These are phyloP conservation scores for Norana najaformis DNA, from an alignment of 2,888 invertebrate species.

Conservation along the genomic window DNA sequence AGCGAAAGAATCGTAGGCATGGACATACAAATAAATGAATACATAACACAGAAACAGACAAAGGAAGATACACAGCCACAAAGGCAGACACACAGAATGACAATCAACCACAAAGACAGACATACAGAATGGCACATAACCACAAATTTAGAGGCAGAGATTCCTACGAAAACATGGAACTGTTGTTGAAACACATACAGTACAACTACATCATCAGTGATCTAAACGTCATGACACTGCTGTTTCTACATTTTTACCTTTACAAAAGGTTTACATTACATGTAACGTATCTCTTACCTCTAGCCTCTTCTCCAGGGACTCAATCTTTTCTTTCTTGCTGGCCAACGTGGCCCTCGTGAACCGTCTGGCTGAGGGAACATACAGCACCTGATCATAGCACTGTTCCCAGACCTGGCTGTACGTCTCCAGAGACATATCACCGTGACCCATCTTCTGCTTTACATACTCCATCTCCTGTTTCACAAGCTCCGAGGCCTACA, in stretches of 20 bases:
- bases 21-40: no score
- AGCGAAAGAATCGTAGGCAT: no score
- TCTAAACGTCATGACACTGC: no score
- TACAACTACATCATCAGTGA: no score
- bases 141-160: no score
- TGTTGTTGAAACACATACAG: no score
- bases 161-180: no score
- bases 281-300: constrained; percentile 67
- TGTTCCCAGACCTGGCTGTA: constrained; percentile 92
- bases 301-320: constrained; percentile 86
- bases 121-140: no score
- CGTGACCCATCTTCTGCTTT: constrained; percentile 90
- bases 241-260: not conserved
- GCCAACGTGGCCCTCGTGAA: constrained; percentile 93
- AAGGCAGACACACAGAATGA: no score
- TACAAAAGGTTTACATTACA: not conserved
- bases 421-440: constrained; percentile 85
- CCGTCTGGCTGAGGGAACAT: constrained; percentile 85
- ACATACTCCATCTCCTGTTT: constrained; percentile 82
- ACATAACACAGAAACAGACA: no score
- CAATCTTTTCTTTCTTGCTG: constrained; percentile 91
- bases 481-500: constrained; percentile 51
- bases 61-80: no score
- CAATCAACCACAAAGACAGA: no score
- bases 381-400: constrained; percentile 87